Conservation (phyloP, 2,113 vertebrate species). For the Hucho hucho region DNA sequence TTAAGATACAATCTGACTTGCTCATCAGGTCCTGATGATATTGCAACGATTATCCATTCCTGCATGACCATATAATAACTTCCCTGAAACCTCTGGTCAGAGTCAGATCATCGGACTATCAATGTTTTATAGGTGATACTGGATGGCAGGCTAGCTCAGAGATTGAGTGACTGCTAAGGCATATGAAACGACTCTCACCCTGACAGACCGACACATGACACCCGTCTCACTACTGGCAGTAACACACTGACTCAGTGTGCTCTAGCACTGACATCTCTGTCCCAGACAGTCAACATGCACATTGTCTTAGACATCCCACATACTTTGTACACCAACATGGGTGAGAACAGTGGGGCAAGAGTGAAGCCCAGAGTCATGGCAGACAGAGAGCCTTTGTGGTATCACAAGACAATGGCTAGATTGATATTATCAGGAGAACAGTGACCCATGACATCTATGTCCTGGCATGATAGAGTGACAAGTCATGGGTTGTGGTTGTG, state of each 20-base stretch:
- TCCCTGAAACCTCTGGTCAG: background rate
- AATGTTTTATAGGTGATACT: background rate
- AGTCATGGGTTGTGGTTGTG: background rate
- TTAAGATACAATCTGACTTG: background rate
- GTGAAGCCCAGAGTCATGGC: background rate
- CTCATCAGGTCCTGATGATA: background rate
- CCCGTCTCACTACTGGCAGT: background rate
- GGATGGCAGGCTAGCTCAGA: background rate
- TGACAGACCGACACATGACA: background rate
- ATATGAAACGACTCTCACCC: background rate
- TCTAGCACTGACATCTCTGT: background rate
- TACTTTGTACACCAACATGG: background rate
- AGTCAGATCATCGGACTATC: background rate
- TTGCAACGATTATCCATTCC: background rate
- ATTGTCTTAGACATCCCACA: background rate
- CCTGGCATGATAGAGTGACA: slow-evolving; percentile 5
- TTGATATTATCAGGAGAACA: background rate
- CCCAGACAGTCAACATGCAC: background rate
- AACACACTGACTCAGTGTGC: background rate
- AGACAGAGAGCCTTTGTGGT: background rate
- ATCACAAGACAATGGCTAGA: background rate
- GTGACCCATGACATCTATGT: background rate
- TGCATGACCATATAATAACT: background rate
- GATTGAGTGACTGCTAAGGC: background rate
- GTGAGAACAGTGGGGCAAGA: background rate